Evolutionary conservation across 2,888 invertebrate species (phyloP).

Genomic region (Urechis unicinctus): DNA sequence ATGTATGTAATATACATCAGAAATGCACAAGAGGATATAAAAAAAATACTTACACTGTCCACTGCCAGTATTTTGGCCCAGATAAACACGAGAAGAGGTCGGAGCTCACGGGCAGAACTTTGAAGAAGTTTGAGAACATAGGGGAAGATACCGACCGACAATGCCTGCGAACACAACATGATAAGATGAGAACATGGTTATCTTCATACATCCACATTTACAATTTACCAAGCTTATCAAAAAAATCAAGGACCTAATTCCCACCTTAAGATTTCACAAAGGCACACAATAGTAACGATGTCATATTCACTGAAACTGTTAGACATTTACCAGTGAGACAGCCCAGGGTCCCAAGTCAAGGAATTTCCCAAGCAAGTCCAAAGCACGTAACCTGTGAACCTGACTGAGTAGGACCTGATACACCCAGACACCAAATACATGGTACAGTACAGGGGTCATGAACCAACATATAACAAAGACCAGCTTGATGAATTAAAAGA

Average conservation of each 20-base stretch:
- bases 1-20: constrained; percentile 1
- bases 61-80: constrained; percentile 99
- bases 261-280: no score
- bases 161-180: constrained; percentile 58
- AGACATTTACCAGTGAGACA: constrained; percentile 66
- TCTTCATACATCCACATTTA: no score
- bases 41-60: constrained; percentile 67
- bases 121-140: constrained; percentile 95
- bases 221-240: no score
- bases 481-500: no score
- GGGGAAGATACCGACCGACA: constrained; percentile 97
- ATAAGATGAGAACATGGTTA: neutral
- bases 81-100: constrained; percentile 90
- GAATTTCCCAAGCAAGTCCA: constrained; percentile 86
- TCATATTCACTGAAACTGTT: neutral
- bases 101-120: constrained; percentile 84
- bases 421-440: no score
- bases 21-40: neutral
- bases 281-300: no score
- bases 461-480: no score
- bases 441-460: no score
- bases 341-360: constrained; percentile 82
- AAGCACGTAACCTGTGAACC: constrained; percentile 85
- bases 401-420: constrained; percentile 59
- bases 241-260: no score